Evolutionary conservation across 2,113 vertebrate genomes (phyloP).

Genomic region (Channa maculata): DNA sequence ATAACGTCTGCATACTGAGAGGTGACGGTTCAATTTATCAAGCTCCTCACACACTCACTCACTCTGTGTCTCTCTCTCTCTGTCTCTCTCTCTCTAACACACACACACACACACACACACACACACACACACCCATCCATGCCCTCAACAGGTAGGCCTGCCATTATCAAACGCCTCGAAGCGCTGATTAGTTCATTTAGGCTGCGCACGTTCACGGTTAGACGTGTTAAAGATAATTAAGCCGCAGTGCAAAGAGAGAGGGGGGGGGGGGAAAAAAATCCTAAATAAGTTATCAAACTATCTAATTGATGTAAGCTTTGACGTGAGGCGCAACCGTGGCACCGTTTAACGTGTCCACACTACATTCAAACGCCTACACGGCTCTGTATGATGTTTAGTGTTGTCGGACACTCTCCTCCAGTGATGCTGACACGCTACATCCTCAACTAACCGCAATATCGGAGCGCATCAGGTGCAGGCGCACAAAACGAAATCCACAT

Average conservation of each 20-base stretch:
- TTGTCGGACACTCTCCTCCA: slow-evolving; percentile 29
- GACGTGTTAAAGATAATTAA: slow-evolving; percentile 57
- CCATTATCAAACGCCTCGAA: slow-evolving; percentile 40
- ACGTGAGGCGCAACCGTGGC: neutral
- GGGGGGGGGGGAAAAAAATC: too few relatives aligned
- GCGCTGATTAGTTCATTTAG: slow-evolving; percentile 65
- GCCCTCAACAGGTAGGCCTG: slow-evolving; percentile 76
- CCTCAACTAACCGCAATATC: slow-evolving; percentile 63
- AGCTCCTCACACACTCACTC: slow-evolving; percentile 37
- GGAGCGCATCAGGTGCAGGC: slow-evolving; percentile 80
- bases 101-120: slow-evolving; percentile 15
- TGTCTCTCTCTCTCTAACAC: too few relatives aligned
- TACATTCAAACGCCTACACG: neutral
- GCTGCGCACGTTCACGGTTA: slow-evolving; percentile 59
- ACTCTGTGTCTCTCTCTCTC: too few relatives aligned
- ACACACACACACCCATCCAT: slow-evolving; percentile 2
- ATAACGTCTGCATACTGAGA: slow-evolving; percentile 80
- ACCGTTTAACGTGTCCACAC: neutral
- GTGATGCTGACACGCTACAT: slow-evolving; percentile 66
- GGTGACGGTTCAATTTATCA: slow-evolving; percentile 76
- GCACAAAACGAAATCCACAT: slow-evolving; percentile 35
- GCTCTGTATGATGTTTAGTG: slow-evolving; percentile 6
- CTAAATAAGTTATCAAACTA: slow-evolving; percentile 72
- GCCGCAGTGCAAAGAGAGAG: too few relatives aligned
- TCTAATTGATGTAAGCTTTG: slow-evolving; percentile 1